Conservation (phyloP, 2,113 vertebrate genomes). For the Paramormyrops kingsleyae region DNA sequence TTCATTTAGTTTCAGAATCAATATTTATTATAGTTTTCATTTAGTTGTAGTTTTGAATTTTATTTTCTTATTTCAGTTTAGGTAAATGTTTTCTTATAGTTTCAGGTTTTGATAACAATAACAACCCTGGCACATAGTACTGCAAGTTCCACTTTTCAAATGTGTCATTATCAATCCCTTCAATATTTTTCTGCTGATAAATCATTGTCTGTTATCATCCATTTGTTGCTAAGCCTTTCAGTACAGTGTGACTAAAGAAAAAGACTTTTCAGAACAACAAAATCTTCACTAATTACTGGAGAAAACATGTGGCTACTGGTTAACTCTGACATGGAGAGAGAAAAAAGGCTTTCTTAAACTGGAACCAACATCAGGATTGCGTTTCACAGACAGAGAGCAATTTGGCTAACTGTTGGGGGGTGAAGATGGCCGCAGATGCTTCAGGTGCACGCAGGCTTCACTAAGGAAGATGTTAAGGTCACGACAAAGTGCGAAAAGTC, state of each 20-base stretch:
- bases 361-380: conserved; percentile 12
- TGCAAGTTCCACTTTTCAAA: neutral
- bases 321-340: neutral
- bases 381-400: conserved; percentile 27
- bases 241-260: neutral
- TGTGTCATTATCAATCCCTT: neutral
- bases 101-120: neutral
- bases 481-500: neutral
- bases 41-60: neutral
- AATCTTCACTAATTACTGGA: neutral
- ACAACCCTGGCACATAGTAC: neutral
- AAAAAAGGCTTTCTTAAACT: conserved; percentile 21
- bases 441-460: neutral
- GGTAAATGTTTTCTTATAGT: neutral
- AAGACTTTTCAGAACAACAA: neutral
- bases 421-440: conserved; percentile 1
- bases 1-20: neutral
- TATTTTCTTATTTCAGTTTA: neutral
- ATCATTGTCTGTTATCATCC: neutral
- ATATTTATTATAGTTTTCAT: neutral
- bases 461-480: neutral
- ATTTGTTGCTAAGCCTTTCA: neutral
- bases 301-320: neutral
- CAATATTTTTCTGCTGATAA: neutral
- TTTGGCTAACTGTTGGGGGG: conserved; percentile 28